phyloP scores from a whole-genome alignment of 2,113 vertebrate genomes.

The Danionella cerebrum region DNA sequence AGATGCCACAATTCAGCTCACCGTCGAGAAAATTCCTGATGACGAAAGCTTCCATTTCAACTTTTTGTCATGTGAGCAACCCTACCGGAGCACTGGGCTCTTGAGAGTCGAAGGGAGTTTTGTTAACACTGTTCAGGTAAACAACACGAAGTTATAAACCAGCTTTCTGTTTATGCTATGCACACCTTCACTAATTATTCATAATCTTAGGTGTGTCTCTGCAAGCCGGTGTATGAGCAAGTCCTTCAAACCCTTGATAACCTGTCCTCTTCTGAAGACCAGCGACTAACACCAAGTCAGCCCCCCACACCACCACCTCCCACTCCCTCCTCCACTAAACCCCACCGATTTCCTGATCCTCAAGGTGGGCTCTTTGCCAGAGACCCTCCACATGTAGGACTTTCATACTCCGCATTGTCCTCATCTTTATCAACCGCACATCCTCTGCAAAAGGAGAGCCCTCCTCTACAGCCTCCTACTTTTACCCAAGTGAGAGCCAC shows the following conservation, averaged over 20 bases:
- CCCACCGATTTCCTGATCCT: conserved; percentile 66
- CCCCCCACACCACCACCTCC: conserved; percentile 63
- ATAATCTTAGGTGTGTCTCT: conserved; percentile 80
- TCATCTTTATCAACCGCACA: conserved; percentile 52
- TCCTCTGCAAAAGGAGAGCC: conserved; percentile 50
- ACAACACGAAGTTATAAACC: neutral
- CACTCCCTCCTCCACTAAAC: conserved; percentile 70
- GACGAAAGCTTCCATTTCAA: conserved; percentile 65
- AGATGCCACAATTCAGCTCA: conserved; percentile 90
- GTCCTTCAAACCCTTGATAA: conserved; percentile 93
- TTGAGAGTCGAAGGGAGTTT: conserved; percentile 89
- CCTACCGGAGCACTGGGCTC: conserved; percentile 68
- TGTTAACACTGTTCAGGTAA: conserved; percentile 88
- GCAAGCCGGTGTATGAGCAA: conserved; percentile 93
- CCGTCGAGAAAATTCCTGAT: conserved; percentile 79
- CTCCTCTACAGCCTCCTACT: conserved; percentile 41
- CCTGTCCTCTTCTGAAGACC: conserved; percentile 81
- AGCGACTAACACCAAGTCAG: conserved; percentile 50
- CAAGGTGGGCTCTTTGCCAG: conserved; percentile 76
- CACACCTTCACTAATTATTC: neutral
- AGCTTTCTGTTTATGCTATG: neutral
- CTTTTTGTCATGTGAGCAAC: conserved; percentile 69
- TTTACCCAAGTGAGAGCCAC: conserved; percentile 89
- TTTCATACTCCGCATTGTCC: conserved; percentile 58
- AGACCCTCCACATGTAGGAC: conserved; percentile 65